These are phyloP conservation scores for Magallana gigas DNA, from an alignment of 1,140 invertebrate genomes.

Conservation along the genomic window DNA sequence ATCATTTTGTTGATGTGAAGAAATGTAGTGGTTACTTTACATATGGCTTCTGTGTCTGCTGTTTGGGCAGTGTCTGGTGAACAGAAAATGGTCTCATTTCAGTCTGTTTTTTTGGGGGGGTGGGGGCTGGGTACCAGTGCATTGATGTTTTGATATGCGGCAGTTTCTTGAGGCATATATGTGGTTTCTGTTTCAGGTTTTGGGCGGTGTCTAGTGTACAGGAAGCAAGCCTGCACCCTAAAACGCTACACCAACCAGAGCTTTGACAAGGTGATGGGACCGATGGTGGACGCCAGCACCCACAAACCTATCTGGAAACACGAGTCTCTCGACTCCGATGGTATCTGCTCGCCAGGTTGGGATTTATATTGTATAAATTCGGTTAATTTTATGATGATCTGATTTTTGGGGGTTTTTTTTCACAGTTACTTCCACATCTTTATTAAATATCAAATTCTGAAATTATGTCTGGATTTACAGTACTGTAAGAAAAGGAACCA, in stretches of 20 bases:
- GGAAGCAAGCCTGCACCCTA: slow-evolving; percentile 79
- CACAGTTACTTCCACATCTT: too few species aligned
- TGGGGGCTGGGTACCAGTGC: background rate
- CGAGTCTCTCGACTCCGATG: slow-evolving; percentile 92
- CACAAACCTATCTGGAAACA: slow-evolving; percentile 93
- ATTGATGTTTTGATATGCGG: background rate
- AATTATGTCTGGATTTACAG: too few species aligned
- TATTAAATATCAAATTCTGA: too few species aligned
- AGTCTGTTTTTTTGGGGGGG: too few species aligned
- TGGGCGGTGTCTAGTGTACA: slow-evolving; percentile 80
- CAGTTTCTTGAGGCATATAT: background rate
- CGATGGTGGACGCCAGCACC: slow-evolving; percentile 88
- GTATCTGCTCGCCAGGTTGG: slow-evolving; percentile 91
- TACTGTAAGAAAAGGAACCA: too few species aligned
- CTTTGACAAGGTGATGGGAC: slow-evolving; percentile 94
- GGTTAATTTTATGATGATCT: too few species aligned
- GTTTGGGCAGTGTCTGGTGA: too few species aligned
- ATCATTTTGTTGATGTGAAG: background rate
- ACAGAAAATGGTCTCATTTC: too few species aligned
- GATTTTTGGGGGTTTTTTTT: too few species aligned
- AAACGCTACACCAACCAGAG: slow-evolving; percentile 97
- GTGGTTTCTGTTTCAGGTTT: slow-evolving; percentile 66
- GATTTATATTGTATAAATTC: too few species aligned
- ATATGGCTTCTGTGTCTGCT: too few species aligned
- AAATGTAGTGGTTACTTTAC: too few species aligned